phyloP scores from a whole-genome alignment of 2,113 vertebrate genomes.

The Malaclemys terrapin region DNA sequence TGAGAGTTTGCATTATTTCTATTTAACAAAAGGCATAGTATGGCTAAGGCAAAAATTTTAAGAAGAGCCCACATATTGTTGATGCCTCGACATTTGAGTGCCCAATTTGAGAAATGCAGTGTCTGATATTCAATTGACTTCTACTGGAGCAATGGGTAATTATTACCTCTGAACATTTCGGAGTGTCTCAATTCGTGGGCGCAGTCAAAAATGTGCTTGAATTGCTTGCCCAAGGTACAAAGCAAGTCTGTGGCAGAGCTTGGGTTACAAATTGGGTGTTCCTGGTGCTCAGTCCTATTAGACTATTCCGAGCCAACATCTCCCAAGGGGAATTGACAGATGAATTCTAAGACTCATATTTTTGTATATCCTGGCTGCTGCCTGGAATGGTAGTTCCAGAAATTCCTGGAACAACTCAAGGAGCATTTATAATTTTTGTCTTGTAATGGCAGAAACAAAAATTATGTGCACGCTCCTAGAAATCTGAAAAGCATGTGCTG shows the following conservation, averaged over 20 bases:
- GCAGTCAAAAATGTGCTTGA: background rate
- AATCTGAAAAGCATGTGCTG: background rate
- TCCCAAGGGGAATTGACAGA: background rate
- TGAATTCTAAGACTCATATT: background rate
- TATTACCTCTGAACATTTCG: background rate
- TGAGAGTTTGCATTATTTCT: accelerated
- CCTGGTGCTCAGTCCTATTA: background rate
- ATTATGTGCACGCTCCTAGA: background rate
- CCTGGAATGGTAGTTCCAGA: background rate
- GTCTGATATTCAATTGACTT: background rate
- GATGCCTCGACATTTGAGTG: background rate
- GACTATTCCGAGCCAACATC: background rate
- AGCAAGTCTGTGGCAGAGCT: background rate
- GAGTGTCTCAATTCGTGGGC: background rate
- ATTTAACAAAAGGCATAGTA: background rate
- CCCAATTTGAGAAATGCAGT: background rate
- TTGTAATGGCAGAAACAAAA: background rate
- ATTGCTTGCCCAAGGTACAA: background rate
- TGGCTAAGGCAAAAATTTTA: background rate
- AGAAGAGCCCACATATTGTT: background rate
- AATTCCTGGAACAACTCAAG: background rate
- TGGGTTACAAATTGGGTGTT: background rate
- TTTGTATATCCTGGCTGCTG: background rate
- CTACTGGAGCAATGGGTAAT: background rate
- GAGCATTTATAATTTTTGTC: background rate